Conservation (phyloP, 2,113 vertebrate species). For the Oryzias melastigma region DNA sequence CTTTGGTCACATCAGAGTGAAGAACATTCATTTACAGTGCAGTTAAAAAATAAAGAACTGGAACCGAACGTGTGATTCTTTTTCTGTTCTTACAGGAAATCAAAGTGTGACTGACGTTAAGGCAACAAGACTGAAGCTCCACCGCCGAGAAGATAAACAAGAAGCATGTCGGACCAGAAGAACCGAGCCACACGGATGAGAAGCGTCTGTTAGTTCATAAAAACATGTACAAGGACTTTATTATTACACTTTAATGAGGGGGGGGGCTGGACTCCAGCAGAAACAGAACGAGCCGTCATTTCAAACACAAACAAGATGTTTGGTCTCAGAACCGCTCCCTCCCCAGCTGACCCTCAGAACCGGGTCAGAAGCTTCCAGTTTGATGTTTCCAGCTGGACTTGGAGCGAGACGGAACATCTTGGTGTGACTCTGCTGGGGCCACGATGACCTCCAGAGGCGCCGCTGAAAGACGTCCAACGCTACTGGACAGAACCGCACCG, state of each 20-base stretch:
- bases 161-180: conserved; percentile 3
- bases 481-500: too few species aligned
- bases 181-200: conserved; percentile 50
- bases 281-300: too few species aligned
- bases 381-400: too few species aligned
- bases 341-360: too few species aligned
- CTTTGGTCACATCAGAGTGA: conserved; percentile 71
- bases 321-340: too few species aligned
- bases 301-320: too few species aligned
- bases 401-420: too few species aligned
- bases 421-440: too few species aligned
- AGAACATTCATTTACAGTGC: conserved; percentile 66
- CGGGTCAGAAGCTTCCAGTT: too few species aligned
- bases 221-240: conserved; percentile 59
- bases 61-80: conserved; percentile 47
- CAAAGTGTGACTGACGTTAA: conserved; percentile 82
- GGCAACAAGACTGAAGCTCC: conserved; percentile 89
- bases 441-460: too few species aligned
- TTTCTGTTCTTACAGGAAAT: conserved; percentile 80
- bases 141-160: conserved; percentile 75
- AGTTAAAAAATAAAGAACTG: conserved; percentile 31
- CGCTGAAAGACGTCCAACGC: too few species aligned
- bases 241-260: conserved; percentile 44
- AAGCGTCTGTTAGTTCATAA: conserved; percentile 66
- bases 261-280: too few species aligned